Conservation (phyloP, 2,113 vertebrate genomes). For the Oryzias melastigma region DNA sequence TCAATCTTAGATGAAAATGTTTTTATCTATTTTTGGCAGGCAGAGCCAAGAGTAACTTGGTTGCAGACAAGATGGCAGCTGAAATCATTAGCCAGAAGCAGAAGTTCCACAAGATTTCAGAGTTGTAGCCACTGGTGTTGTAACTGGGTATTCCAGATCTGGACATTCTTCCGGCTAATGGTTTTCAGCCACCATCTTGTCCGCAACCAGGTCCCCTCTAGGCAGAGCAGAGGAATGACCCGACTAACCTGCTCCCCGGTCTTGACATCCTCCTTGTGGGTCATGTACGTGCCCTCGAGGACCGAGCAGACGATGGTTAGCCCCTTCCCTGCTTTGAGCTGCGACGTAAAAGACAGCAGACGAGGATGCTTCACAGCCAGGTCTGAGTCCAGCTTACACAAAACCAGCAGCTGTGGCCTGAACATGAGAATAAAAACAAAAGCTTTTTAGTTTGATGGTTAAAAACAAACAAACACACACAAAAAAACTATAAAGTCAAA, state of each 20-base stretch:
- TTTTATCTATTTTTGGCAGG: too few species aligned
- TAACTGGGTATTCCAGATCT: too few species aligned
- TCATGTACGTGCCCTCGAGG: conserved; percentile 90
- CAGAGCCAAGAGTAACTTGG: too few species aligned
- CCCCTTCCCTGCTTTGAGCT: conserved; percentile 95
- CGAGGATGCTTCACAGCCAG: conserved; percentile 87
- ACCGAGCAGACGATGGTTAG: conserved; percentile 93
- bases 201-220: too few species aligned
- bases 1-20: too few species aligned
- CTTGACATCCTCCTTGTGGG: conserved; percentile 79
- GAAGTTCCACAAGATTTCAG: too few species aligned
- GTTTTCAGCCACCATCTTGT: too few species aligned
- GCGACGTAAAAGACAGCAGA: conserved; percentile 87
- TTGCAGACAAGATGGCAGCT: too few species aligned
- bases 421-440: not conserved
- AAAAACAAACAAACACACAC: not conserved
- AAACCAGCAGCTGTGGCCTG: conserved; percentile 91
- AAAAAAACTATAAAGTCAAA: not conserved
- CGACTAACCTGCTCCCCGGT: conserved; percentile 83
- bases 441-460: not conserved
- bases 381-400: conserved; percentile 84
- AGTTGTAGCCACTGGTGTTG: too few species aligned
- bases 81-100: too few species aligned
- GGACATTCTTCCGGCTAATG: too few species aligned
- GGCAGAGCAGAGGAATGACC: not conserved